phyloP scores from a whole-genome alignment of 2,888 invertebrate genomes.

The Caenorhabditis sulstoni region DNA sequence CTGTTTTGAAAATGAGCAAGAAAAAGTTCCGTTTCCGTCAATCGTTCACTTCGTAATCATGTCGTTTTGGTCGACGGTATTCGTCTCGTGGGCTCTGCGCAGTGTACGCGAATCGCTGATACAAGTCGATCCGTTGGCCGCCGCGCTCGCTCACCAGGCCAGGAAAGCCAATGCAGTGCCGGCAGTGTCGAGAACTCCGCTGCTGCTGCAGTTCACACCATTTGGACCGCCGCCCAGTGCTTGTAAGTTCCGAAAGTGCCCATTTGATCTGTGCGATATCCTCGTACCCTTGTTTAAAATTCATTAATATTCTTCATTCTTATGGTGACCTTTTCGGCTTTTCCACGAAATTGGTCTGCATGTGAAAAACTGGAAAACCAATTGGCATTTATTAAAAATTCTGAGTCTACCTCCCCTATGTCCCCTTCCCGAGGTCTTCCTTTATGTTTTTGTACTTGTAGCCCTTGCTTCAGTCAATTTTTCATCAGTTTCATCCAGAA shows the following conservation, averaged over 20 bases:
- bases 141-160: slow-evolving; percentile 66
- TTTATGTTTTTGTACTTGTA: not conserved
- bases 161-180: slow-evolving; percentile 60
- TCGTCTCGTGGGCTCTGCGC: slow-evolving; percentile 73
- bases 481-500: too few species aligned
- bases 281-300: not conserved
- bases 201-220: slow-evolving; percentile 73
- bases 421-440: not conserved
- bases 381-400: too few species aligned
- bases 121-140: slow-evolving; percentile 72
- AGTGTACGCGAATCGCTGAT: slow-evolving; percentile 72
- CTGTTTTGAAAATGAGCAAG: not conserved
- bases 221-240: slow-evolving; percentile 62
- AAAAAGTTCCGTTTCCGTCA: too few species aligned
- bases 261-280: too few species aligned
- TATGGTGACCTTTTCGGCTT: not conserved
- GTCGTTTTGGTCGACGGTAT: slow-evolving; percentile 64
- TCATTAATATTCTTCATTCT: not conserved
- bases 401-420: too few species aligned
- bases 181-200: slow-evolving; percentile 67
- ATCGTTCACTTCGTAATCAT: slow-evolving; percentile 29
- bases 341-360: not conserved
- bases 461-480: not conserved
- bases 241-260: too few species aligned
- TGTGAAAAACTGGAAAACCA: too few species aligned